A percentile compares a stretch with the other conserved stretches of the same genome.
phyloP scores from a whole-genome alignment of 2,888 invertebrate genomes.

The Cinara cedri region DNA sequence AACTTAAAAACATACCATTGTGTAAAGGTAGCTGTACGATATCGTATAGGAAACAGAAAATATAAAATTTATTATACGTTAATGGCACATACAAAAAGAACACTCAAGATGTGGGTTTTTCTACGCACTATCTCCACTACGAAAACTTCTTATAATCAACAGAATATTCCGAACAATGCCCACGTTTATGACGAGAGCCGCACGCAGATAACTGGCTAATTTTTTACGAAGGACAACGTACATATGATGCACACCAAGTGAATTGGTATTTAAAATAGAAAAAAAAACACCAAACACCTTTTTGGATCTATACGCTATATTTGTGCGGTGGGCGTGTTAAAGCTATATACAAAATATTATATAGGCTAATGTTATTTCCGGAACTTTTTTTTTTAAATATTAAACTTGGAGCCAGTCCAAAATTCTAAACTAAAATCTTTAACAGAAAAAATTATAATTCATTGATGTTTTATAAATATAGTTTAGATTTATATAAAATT shows the following conservation, averaged over 20 bases:
- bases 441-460: neutral
- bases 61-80: slow-evolving; percentile 4
- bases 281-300: slow-evolving; percentile 42
- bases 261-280: slow-evolving; percentile 50
- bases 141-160: neutral
- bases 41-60: neutral
- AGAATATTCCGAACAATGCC: slow-evolving; percentile 23
- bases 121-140: slow-evolving; percentile 4
- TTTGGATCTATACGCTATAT: slow-evolving; percentile 15
- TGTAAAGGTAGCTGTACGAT: neutral
- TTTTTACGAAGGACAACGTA: slow-evolving; percentile 27
- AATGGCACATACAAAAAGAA: slow-evolving; percentile 7
- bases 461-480: neutral
- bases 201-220: slow-evolving; percentile 48
- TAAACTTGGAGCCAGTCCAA: slow-evolving; percentile 30
- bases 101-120: slow-evolving; percentile 22
- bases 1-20: neutral
- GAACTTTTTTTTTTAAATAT: slow-evolving; percentile 20
- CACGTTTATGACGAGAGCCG: slow-evolving; percentile 38
- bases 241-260: neutral
- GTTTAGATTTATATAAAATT: neutral
- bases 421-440: neutral
- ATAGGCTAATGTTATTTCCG: slow-evolving; percentile 32
- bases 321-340: neutral
- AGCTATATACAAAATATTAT: slow-evolving; percentile 9